These are phyloP conservation scores for Margaritifera margaritifera DNA, from an alignment of 2,888 invertebrate species.

Conservation along the genomic window DNA sequence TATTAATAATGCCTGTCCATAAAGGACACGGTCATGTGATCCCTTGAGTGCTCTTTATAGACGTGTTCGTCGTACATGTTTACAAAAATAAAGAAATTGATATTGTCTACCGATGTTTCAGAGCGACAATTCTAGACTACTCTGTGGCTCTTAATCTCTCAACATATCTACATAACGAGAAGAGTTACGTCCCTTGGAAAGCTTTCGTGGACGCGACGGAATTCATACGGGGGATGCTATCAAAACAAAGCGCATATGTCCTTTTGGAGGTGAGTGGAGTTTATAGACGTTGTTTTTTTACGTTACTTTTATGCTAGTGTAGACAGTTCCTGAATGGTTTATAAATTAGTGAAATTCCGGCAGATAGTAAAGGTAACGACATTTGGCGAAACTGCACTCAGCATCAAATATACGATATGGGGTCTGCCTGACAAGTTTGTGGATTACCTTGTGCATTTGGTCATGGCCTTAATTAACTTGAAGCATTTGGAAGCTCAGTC, in stretches of 20 bases:
- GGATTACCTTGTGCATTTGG: too few species aligned
- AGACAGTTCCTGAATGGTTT: too few species aligned
- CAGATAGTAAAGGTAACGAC: too few species aligned
- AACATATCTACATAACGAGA: conserved; percentile 66
- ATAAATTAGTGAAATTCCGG: too few species aligned
- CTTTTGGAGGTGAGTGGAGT: conserved; percentile 57
- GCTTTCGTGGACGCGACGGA: conserved; percentile 67
- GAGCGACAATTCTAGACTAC: conserved; percentile 67
- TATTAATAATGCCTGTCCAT: neutral
- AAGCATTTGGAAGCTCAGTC: too few species aligned
- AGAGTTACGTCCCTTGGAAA: conserved; percentile 70
- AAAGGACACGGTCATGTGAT: neutral
- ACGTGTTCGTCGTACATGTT: too few species aligned
- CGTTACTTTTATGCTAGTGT: too few species aligned
- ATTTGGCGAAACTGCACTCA: too few species aligned
- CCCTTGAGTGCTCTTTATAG: too few species aligned
- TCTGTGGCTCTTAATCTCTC: conserved; percentile 68
- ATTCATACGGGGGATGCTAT: conserved; percentile 68
- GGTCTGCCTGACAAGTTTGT: too few species aligned
- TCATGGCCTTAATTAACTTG: too few species aligned
- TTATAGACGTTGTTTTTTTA: neutral
- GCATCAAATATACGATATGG: too few species aligned
- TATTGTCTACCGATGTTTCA: conserved; percentile 26
- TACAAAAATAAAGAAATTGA: neutral
- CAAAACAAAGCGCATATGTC: conserved; percentile 66